Evolutionary conservation across 2,888 invertebrate species (phyloP), one percentile per base, ranked within the genome.

Genomic region (Chaetoderma sp.): DNA sequence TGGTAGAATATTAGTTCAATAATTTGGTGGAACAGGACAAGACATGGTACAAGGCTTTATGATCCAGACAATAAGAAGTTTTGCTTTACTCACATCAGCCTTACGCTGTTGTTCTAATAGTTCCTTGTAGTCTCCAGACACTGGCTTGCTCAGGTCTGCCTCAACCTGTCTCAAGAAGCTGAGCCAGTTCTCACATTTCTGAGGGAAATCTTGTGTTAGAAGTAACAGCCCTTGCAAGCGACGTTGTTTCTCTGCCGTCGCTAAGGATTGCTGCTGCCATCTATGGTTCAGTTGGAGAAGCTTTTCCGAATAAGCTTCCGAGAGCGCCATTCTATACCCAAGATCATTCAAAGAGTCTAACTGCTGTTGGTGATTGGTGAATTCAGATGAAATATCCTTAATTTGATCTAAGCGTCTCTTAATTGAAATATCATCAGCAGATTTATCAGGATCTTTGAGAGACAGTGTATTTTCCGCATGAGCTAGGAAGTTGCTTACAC

Each of bases 161-260:
- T 85, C 84, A 0, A 80, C 80, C 67, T 79, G 75, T 13, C 79
- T 79, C 36, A 85, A 73, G 78, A 83, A 83, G 0, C 74, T 71
- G 79, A 82, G 79, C 85, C 85, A 85, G 18, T 78, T 76, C 33
- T 81, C 76, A 70, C 84, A 84, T 65, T 84, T 84, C 57, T 80
- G 70, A 2, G 76, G 77, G 71, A 85, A 84, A 73, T 82, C 81
- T 63, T 84, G 83, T 33, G 81, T 80, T 52, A 78, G 68, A 52
- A 84, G 67, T 49, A 83, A 68, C 54, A 75, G 68, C 1, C 77
- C 74, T 67, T 84, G 83, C 21, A 84, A 61, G 6, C 68, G 70
- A 56, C 78, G 78, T 66, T 74, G 77, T 21, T 80, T 67, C 55
- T 81, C 80, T 39, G 70, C 72, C 1, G 79, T 72, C 54, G 78